A percentile compares a stretch with the other conserved stretches of the same genome.
Evolutionary conservation across 2,797 vertebrate species (phyloP).

Genomic region (Coranthus polyacanthus): DNA sequence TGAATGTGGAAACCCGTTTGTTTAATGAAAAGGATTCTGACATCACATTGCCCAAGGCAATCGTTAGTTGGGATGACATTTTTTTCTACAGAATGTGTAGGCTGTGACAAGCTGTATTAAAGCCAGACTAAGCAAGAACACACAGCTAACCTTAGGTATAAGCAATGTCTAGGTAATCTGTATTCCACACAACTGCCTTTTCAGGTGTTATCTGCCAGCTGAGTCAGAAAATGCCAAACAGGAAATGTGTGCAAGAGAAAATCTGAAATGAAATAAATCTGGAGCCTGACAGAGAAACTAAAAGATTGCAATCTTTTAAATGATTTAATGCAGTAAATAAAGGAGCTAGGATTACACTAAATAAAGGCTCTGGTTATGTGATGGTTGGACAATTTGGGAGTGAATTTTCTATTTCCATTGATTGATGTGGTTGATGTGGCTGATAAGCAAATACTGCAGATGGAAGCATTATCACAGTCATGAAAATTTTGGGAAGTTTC

Average conservation of each 20-base stretch:
- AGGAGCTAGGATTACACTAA: background rate
- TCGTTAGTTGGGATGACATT: conserved; percentile 6
- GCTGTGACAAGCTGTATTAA: background rate
- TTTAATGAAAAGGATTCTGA: conserved; percentile 1
- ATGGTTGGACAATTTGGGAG: conserved; percentile 14
- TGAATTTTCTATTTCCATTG: conserved; percentile 6
- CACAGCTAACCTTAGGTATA: background rate
- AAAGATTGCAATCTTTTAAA: background rate
- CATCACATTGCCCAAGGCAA: background rate
- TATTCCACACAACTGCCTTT: conserved; percentile 33
- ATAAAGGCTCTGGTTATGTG: conserved; percentile 1
- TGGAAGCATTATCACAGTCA: background rate
- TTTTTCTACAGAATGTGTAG: background rate
- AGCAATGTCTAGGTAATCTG: conserved; percentile 27
- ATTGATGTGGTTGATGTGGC: conserved; percentile 9
- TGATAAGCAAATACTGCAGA: background rate
- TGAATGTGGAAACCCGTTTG: background rate
- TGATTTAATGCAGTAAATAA: conserved; percentile 19
- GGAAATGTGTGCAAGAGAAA: conserved; percentile 7
- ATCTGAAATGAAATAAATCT: conserved; percentile 19
- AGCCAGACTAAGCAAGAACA: too few species aligned
- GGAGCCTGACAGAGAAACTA: background rate
- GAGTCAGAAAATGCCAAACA: conserved; percentile 15
- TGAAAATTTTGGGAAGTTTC: too few species aligned
- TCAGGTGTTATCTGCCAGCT: conserved; percentile 16